A percentile compares a stretch with the other conserved stretches of the same genome.
phyloP scores from a whole-genome alignment of 2,888 invertebrate species.

The Drosophila kuntzei region DNA sequence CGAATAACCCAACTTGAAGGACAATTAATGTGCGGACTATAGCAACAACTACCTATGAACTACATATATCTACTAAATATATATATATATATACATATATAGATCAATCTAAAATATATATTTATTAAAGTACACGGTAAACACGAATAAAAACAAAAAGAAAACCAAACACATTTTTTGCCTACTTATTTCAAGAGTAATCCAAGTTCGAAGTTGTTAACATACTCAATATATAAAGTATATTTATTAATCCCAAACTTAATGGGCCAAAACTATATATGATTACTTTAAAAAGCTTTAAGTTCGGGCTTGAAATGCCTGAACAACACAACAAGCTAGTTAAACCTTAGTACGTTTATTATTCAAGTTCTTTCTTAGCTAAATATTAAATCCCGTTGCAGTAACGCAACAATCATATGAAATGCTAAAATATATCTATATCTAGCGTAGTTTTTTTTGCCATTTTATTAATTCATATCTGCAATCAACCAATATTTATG shows the following conservation, averaged over 20 bases:
- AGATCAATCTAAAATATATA: constrained; percentile 27
- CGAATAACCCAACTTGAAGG: constrained; percentile 77
- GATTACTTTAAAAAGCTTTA: constrained; percentile 56
- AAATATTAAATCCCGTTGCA: constrained; percentile 52
- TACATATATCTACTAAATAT: constrained; percentile 43
- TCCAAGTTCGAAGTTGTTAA: constrained; percentile 51
- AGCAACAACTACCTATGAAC: constrained; percentile 60
- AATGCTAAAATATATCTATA: constrained; percentile 35
- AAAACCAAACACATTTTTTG: constrained; percentile 57
- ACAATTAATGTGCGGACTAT: constrained; percentile 69
- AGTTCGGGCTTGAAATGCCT: constrained; percentile 16
- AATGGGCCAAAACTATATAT: constrained; percentile 49
- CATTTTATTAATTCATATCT: constrained; percentile 49
- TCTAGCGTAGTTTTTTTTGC: constrained; percentile 63
- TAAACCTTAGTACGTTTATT: constrained; percentile 75
- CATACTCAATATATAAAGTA: constrained; percentile 39
- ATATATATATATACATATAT: constrained; percentile 27
- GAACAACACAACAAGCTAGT: constrained; percentile 55
- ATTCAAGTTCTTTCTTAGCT: constrained; percentile 62
- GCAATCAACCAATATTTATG: constrained; percentile 35
- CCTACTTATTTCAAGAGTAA: constrained; percentile 63
- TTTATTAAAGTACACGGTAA: constrained; percentile 46
- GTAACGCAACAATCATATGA: constrained; percentile 46
- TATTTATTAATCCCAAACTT: constrained; percentile 32
- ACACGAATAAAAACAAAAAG: constrained; percentile 58